phyloP scores from a whole-genome alignment of 2,888 invertebrate genomes.

The Limnephilus rhombicus region DNA sequence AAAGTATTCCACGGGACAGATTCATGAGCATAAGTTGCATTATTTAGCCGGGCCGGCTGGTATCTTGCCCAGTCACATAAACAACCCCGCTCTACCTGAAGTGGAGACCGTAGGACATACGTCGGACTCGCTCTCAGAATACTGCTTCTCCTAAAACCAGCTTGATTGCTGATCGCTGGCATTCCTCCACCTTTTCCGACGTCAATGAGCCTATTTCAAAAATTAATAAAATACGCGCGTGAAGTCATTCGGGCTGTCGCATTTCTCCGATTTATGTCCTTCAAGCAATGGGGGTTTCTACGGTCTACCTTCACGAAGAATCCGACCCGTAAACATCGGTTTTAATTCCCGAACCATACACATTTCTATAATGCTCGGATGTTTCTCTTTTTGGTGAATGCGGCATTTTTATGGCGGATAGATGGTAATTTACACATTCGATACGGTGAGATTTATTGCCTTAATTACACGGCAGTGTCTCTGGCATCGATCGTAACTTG shows the following conservation, averaged over 20 bases:
- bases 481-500: slow-evolving; percentile 55
- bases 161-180: slow-evolving; percentile 28
- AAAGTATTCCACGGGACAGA: slow-evolving; percentile 56
- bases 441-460: slow-evolving; percentile 68
- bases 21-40: slow-evolving; percentile 58
- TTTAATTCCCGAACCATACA: slow-evolving; percentile 28
- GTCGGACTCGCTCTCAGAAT: neutral
- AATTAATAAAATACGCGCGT: slow-evolving; percentile 61
- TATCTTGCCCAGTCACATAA: slow-evolving; percentile 56
- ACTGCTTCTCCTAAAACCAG: neutral
- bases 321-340: slow-evolving; percentile 42
- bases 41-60: slow-evolving; percentile 54
- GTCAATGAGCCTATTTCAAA: slow-evolving; percentile 56
- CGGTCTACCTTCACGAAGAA: slow-evolving; percentile 27
- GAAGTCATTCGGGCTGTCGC: slow-evolving; percentile 53
- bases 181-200: slow-evolving; percentile 46
- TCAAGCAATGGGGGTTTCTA: slow-evolving; percentile 37
- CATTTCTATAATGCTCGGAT: slow-evolving; percentile 40
- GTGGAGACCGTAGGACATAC: neutral
- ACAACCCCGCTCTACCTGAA: slow-evolving; percentile 46
- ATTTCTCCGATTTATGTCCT: slow-evolving; percentile 56
- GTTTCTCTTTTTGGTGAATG: slow-evolving; percentile 41
- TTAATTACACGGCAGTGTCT: slow-evolving; percentile 59
- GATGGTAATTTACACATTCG: slow-evolving; percentile 71
- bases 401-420: slow-evolving; percentile 57